Evolutionary conservation across 2,888 invertebrate genomes (phyloP).

Genomic region (Catocala sponsa): DNA sequence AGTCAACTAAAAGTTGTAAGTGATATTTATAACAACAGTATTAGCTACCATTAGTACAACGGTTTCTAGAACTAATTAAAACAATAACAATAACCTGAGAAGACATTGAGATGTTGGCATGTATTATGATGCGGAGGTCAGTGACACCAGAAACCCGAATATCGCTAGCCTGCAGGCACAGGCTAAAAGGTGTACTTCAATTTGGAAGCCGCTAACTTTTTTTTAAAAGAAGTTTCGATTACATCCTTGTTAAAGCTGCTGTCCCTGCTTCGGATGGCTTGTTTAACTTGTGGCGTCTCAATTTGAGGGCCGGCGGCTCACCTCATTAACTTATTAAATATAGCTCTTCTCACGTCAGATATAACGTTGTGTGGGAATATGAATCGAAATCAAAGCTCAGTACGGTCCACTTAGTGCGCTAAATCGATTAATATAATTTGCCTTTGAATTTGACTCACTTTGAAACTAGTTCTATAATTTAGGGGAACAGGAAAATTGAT

Average conservation of each 20-base stretch:
- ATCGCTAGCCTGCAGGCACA: neutral
- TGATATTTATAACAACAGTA: too few relatives aligned
- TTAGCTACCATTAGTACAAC: too few relatives aligned
- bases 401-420: too few relatives aligned
- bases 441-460: neutral
- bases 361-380: too few relatives aligned
- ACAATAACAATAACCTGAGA: too few relatives aligned
- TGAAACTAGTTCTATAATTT: too few relatives aligned
- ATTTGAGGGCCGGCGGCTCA: neutral
- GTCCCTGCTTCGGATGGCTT: constrained; percentile 3
- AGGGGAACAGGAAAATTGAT: too few relatives aligned
- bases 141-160: constrained; percentile 10
- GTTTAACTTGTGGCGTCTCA: neutral
- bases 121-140: constrained; percentile 10
- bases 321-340: neutral
- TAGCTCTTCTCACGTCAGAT: neutral
- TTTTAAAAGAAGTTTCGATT: neutral
- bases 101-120: neutral
- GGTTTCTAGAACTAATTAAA: too few relatives aligned
- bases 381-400: too few relatives aligned
- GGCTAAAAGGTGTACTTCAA: constrained; percentile 1
- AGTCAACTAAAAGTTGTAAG: too few relatives aligned
- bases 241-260: neutral
- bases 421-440: neutral
- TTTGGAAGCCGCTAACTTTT: constrained; percentile 8